Evolutionary conservation across 2,797 vertebrate species (phyloP).

Genomic region (Enteromius unitaeniatus): DNA sequence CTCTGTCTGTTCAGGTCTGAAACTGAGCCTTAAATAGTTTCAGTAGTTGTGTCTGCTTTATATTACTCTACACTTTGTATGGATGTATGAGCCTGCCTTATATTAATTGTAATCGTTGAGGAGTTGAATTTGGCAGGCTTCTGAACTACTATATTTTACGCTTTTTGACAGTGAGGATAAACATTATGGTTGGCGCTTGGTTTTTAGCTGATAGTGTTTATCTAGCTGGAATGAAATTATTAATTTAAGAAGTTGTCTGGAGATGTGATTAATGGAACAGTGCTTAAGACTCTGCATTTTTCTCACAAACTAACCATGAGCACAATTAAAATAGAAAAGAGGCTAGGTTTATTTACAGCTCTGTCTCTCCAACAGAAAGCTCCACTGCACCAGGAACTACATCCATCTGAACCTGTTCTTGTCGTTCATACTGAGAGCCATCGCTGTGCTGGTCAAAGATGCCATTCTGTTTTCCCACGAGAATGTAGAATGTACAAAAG

Average conservation of each 20-base stretch:
- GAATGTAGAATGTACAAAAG: slow-evolving; percentile 69
- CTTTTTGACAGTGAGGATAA: slow-evolving; percentile 54
- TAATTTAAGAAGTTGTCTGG: slow-evolving; percentile 61
- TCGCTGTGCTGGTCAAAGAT: slow-evolving; percentile 90
- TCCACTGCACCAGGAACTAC: slow-evolving; percentile 94
- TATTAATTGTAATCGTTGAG: slow-evolving; percentile 53
- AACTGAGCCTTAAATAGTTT: slow-evolving; percentile 46
- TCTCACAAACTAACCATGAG: slow-evolving; percentile 12
- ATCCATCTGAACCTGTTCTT: slow-evolving; percentile 95
- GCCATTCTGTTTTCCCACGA: slow-evolving; percentile 84
- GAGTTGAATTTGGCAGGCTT: slow-evolving; percentile 45
- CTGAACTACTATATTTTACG: slow-evolving; percentile 49
- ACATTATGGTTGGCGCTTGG: slow-evolving; percentile 45
- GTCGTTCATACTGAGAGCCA: slow-evolving; percentile 91
- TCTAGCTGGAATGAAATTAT: slow-evolving; percentile 48
- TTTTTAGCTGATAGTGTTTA: slow-evolving; percentile 54
- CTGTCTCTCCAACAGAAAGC: slow-evolving; percentile 79
- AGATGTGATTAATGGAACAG: slow-evolving; percentile 50
- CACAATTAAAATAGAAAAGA: slow-evolving; percentile 15
- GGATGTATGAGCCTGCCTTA: slow-evolving; percentile 42
- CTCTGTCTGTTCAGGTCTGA: slow-evolving; percentile 89
- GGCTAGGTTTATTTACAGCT: slow-evolving; percentile 12
- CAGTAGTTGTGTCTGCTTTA: slow-evolving; percentile 43
- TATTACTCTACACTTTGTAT: slow-evolving; percentile 31
- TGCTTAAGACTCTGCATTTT: slow-evolving; percentile 64